Percentiles rank a stretch among this genome's conserved stretches.
phyloP scores from a whole-genome alignment of 2,797 vertebrate species.

The Macropodus opercularis region DNA sequence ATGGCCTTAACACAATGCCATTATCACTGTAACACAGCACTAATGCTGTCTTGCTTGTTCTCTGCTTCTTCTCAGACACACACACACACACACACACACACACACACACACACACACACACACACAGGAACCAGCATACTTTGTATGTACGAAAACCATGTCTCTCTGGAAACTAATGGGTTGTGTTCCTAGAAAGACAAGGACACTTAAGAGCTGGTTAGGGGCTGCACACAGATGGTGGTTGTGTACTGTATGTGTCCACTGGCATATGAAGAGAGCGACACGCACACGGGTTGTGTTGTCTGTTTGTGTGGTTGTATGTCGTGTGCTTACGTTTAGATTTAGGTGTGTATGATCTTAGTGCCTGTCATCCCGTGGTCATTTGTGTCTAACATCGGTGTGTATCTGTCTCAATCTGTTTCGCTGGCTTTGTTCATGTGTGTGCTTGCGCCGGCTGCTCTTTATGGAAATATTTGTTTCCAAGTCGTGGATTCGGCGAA shows the following conservation, averaged over 20 bases:
- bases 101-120: slow-evolving; percentile 16
- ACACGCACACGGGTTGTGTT: slow-evolving; percentile 6
- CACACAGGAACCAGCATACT: slow-evolving; percentile 24
- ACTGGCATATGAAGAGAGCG: background rate
- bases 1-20: slow-evolving; percentile 66
- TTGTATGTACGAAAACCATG: slow-evolving; percentile 46
- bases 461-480: slow-evolving; percentile 8
- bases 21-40: slow-evolving; percentile 65
- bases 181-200: slow-evolving; percentile 66
- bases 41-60: slow-evolving; percentile 61
- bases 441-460: slow-evolving; percentile 1
- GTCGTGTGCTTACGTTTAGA: slow-evolving; percentile 5
- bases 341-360: slow-evolving; percentile 16
- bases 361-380: background rate
- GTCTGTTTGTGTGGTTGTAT: slow-evolving; percentile 37
- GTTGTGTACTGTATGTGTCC: background rate
- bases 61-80: too few species aligned
- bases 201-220: slow-evolving; percentile 66
- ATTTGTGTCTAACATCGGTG: background rate
- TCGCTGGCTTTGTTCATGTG: background rate
- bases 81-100: slow-evolving; percentile 15
- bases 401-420: slow-evolving; percentile 8
- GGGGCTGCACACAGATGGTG: slow-evolving; percentile 52
- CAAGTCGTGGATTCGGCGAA: slow-evolving; percentile 14
- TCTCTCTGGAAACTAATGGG: slow-evolving; percentile 64